Conservation (phyloP, 1,140 invertebrate genomes). For the Anthonomus grandis region DNA sequence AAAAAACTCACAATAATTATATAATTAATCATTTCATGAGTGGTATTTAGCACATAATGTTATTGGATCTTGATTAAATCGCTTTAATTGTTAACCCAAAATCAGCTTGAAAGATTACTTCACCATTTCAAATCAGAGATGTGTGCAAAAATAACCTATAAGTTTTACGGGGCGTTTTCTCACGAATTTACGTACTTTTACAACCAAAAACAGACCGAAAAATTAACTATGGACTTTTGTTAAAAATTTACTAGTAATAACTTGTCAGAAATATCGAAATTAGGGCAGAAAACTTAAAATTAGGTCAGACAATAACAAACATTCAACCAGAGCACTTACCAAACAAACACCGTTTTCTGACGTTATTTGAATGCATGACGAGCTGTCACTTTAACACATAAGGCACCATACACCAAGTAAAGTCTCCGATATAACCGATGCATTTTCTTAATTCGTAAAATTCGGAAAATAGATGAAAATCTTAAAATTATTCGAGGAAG, state of each 20-base stretch:
- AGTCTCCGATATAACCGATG: not conserved
- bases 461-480: conserved; percentile 15
- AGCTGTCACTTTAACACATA: not conserved
- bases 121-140: too few relatives aligned
- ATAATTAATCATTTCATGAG: too few relatives aligned
- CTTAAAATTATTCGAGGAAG: not conserved
- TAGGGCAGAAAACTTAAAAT: conserved; percentile 15
- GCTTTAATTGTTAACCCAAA: too few relatives aligned
- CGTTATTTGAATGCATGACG: conserved; percentile 12
- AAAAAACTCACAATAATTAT: too few relatives aligned
- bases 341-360: conserved; percentile 8
- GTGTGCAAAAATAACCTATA: conserved; percentile 30
- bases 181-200: not conserved
- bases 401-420: not conserved
- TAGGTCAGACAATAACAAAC: conserved; percentile 21
- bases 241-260: too few relatives aligned
- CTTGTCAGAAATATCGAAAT: too few relatives aligned
- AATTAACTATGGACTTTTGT: too few relatives aligned
- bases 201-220: too few relatives aligned
- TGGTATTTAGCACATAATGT: too few relatives aligned
- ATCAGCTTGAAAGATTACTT: too few relatives aligned
- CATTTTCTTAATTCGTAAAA: conserved; percentile 13
- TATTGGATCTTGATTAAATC: too few relatives aligned
- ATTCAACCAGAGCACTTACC: conserved; percentile 19
- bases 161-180: conserved; percentile 15